Percentiles rank a stretch among this genome's conserved stretches.
Evolutionary conservation across 2,888 invertebrate genomes (phyloP).

Genomic region (Exephanes ischioxanthus): DNA sequence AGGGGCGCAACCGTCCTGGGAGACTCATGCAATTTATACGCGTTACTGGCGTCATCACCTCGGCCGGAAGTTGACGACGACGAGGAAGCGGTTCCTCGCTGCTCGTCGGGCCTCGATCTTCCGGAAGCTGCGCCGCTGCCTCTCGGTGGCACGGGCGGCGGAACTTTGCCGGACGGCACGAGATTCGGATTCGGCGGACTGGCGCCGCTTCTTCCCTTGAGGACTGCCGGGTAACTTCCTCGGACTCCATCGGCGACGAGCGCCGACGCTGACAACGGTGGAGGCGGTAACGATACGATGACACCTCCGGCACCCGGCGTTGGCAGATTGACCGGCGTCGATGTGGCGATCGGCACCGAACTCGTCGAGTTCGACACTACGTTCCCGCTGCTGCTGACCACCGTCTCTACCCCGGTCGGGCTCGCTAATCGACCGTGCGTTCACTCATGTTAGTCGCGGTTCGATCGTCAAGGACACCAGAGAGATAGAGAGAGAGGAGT

Average conservation of each 20-base stretch:
- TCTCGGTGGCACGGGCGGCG: slow-evolving; percentile 95
- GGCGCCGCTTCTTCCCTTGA: slow-evolving; percentile 87
- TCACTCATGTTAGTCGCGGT: slow-evolving; percentile 53
- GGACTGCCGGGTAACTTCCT: slow-evolving; percentile 90
- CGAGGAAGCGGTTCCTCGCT: slow-evolving; percentile 73
- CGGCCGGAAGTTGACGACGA: slow-evolving; percentile 79
- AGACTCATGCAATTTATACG: slow-evolving; percentile 69
- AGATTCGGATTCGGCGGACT: slow-evolving; percentile 88
- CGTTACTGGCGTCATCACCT: slow-evolving; percentile 80
- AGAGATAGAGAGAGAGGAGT: slow-evolving; percentile 6
- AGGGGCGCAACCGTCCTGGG: slow-evolving; percentile 55
- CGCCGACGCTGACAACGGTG: slow-evolving; percentile 59
- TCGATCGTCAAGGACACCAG: slow-evolving; percentile 16
- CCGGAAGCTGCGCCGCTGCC: slow-evolving; percentile 84
- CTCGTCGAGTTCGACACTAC: slow-evolving; percentile 85
- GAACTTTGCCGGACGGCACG: slow-evolving; percentile 88
- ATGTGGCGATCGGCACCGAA: slow-evolving; percentile 81
- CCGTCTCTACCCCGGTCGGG: slow-evolving; percentile 75
- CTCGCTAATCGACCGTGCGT: slow-evolving; percentile 72
- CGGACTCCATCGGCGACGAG: slow-evolving; percentile 67
- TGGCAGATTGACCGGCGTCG: slow-evolving; percentile 81
- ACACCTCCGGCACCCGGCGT: slow-evolving; percentile 83
- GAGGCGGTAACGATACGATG: slow-evolving; percentile 55
- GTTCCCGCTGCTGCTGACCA: slow-evolving; percentile 71
- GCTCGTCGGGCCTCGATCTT: slow-evolving; percentile 74